A percentile compares a stretch with the other conserved stretches of the same genome.
Evolutionary conservation across 2,797 vertebrate species (phyloP).

Genomic region (Schizopygopsis pylzovi): DNA sequence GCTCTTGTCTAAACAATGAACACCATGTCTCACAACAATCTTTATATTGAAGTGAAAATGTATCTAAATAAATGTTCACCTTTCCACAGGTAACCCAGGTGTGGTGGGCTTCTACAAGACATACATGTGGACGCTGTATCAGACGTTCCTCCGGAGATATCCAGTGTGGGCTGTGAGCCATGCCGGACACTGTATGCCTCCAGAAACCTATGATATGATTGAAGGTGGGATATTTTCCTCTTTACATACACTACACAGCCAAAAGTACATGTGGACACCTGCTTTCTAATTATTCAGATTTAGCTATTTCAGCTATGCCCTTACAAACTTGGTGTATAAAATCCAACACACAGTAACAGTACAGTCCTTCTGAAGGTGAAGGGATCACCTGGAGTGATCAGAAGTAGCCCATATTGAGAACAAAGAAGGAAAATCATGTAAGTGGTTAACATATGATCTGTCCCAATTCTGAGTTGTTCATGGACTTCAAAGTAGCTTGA

Average conservation of each 20-base stretch:
- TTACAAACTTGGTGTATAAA: neutral
- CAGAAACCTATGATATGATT: conserved; percentile 86
- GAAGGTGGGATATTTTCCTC: conserved; percentile 76
- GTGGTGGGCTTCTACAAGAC: conserved; percentile 87
- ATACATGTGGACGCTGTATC: conserved; percentile 87
- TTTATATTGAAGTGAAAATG: neutral
- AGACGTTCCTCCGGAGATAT: conserved; percentile 75
- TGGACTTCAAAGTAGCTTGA: conserved; percentile 11
- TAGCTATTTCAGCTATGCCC: neutral
- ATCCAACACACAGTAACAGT: neutral
- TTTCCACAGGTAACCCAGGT: conserved; percentile 91
- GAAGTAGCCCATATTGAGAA: neutral
- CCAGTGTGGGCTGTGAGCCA: conserved; percentile 93
- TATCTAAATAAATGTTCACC: neutral
- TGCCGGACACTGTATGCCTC: conserved; percentile 87
- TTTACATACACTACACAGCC: neutral
- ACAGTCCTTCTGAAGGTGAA: neutral
- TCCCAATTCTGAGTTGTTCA: neutral
- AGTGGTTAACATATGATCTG: neutral
- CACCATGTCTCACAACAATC: neutral
- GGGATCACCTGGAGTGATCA: neutral
- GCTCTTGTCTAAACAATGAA: conserved; percentile 21
- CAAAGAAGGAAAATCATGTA: neutral
- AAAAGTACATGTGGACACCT: neutral
- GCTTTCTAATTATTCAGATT: neutral